Conservation (phyloP, 2,888 invertebrate genomes). For the Himalopsyche kuldschensis region DNA sequence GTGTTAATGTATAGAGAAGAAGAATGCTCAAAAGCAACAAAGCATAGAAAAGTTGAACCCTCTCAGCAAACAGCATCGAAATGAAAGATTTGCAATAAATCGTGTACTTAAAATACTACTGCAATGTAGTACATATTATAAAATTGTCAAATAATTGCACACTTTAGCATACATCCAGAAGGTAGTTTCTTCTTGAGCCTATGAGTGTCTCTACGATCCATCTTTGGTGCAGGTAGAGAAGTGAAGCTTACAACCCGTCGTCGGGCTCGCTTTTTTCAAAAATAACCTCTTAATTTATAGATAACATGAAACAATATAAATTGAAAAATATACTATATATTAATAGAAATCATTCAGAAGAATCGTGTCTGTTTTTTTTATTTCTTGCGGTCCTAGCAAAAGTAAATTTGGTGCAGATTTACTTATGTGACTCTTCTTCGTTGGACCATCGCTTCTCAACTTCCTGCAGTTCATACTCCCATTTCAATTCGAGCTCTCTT, state of each 20-base stretch:
- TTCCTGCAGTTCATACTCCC: conserved; percentile 65
- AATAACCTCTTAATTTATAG: background rate
- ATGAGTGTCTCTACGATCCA: background rate
- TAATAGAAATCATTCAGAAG: background rate
- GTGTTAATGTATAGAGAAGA: too few relatives aligned
- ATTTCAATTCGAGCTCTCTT: conserved; percentile 62
- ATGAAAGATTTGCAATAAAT: background rate
- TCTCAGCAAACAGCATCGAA: too few relatives aligned
- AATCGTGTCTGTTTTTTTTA: background rate
- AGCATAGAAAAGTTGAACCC: too few relatives aligned
- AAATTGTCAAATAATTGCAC: background rate
- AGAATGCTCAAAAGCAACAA: too few relatives aligned
- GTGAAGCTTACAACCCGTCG: background rate
- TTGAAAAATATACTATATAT: background rate
- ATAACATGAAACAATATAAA: background rate
- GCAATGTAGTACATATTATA: background rate
- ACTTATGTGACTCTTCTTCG: conserved; percentile 52
- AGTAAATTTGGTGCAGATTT: background rate
- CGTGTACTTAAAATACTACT: background rate
- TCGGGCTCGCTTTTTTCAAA: background rate
- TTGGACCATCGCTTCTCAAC: conserved; percentile 65
- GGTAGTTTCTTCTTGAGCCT: background rate
- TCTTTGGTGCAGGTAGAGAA: background rate
- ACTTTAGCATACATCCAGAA: background rate
- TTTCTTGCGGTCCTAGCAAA: background rate